These are phyloP conservation scores for Fissipunctia ypsillon DNA, from an alignment of 2,888 invertebrate genomes.

Conservation along the genomic window DNA sequence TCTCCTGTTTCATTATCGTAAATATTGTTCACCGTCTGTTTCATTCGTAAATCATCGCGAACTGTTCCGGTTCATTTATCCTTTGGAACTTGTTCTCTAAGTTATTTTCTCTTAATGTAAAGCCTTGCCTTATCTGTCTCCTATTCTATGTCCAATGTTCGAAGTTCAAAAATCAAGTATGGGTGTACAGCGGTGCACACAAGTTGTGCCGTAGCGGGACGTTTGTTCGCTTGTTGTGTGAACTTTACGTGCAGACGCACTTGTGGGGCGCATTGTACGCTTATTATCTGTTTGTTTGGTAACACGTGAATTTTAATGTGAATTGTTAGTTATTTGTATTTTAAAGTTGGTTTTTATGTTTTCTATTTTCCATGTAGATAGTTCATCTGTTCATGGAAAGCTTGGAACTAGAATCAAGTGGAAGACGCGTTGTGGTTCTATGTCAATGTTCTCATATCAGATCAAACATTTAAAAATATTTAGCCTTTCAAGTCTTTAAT, in stretches of 20 bases:
- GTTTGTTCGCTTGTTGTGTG: slow-evolving; percentile 74
- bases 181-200: slow-evolving; percentile 69
- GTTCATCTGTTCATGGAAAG: background rate
- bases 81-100: background rate
- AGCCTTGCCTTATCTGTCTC: background rate
- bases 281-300: slow-evolving; percentile 65
- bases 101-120: slow-evolving; percentile 3
- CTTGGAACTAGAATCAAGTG: background rate
- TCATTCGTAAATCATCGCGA: background rate
- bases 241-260: slow-evolving; percentile 65
- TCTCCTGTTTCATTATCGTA: background rate
- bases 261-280: slow-evolving; percentile 69
- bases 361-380: background rate
- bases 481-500: background rate
- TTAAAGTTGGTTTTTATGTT: slow-evolving; percentile 4
- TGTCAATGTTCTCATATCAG: background rate
- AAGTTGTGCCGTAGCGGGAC: slow-evolving; percentile 76
- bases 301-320: slow-evolving; percentile 23
- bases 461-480: background rate
- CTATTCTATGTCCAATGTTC: slow-evolving; percentile 67
- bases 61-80: no score
- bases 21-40: background rate
- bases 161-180: slow-evolving; percentile 79
- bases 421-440: background rate
- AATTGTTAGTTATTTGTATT: slow-evolving; percentile 9